phyloP scores from a whole-genome alignment of 1,140 invertebrate genomes.

The Bombus haemorrhoidalis region DNA sequence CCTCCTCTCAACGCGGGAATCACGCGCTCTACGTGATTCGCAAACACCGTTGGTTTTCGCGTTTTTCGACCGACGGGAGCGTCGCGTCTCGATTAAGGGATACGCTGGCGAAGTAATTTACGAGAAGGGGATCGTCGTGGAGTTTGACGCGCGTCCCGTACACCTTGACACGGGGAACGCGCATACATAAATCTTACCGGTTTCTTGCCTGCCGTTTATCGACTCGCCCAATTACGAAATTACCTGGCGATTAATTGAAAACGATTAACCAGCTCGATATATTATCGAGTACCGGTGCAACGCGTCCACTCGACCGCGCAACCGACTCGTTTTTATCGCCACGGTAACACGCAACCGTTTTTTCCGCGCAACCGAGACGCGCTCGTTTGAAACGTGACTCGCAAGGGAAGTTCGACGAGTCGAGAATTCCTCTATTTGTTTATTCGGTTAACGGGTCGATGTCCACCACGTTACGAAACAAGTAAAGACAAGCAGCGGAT shows the following conservation, averaged over 20 bases:
- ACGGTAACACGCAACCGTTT: background rate
- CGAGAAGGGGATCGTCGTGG: background rate
- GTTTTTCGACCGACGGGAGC: background rate
- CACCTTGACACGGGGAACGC: background rate
- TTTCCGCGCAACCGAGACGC: background rate
- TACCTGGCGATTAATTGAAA: constrained; percentile 29
- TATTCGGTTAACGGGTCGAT: too few relatives aligned
- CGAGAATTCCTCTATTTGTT: too few relatives aligned
- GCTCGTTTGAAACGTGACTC: too few relatives aligned
- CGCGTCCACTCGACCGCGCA: background rate
- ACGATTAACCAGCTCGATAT: constrained; percentile 19
- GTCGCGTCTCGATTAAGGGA: background rate
- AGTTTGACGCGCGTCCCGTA: too few relatives aligned
- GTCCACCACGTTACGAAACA: too few relatives aligned
- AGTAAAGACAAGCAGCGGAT: too few relatives aligned
- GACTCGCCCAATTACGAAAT: constrained; percentile 36
- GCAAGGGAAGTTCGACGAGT: too few relatives aligned
- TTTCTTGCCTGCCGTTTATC: constrained; percentile 21
- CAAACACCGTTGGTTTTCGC: background rate
- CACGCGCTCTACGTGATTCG: background rate
- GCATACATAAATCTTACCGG: constrained; percentile 38
- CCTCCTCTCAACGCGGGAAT: background rate
- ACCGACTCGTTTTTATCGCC: background rate
- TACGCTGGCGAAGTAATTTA: background rate
- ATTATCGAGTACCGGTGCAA: background rate